Percentiles rank a stretch among this genome's conserved stretches.
These are phyloP conservation scores for Arrhopalites spinosus DNA, from an alignment of 2,888 invertebrate species.

Conservation along the genomic window DNA sequence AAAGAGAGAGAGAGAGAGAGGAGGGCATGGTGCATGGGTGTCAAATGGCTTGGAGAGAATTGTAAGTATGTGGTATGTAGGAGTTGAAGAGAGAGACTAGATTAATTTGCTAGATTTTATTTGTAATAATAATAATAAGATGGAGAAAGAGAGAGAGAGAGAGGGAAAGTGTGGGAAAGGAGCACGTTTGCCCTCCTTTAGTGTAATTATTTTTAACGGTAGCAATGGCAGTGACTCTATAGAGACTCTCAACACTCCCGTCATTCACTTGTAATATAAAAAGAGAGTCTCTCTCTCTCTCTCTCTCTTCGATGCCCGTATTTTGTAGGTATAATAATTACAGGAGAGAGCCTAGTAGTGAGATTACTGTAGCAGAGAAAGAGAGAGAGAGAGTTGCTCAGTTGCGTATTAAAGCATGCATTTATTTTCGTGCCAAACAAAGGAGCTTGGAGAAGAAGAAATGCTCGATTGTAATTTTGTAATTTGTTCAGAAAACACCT, in stretches of 20 bases:
- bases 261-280: no score
- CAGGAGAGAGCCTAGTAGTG: not conserved
- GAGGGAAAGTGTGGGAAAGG: not conserved
- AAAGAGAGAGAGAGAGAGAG: no score
- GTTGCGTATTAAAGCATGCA: not conserved
- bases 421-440: not conserved
- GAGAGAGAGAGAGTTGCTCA: no score
- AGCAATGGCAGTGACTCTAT: no score
- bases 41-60: no score
- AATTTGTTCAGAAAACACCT: not conserved
- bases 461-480: not conserved
- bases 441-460: not conserved
- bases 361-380: no score
- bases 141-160: no score
- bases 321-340: slow-evolving; percentile 3
- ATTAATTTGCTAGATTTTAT: slow-evolving; percentile 1
- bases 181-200: not conserved
- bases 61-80: not conserved
- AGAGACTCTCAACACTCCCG: no score
- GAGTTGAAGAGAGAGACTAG: not conserved
- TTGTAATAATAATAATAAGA: not conserved
- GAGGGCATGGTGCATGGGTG: no score
- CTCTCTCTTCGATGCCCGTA: no score
- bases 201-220: not conserved
- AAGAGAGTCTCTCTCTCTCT: not conserved